phyloP scores from a whole-genome alignment of 2,797 vertebrate species.

The Diceros bicornis region DNA sequence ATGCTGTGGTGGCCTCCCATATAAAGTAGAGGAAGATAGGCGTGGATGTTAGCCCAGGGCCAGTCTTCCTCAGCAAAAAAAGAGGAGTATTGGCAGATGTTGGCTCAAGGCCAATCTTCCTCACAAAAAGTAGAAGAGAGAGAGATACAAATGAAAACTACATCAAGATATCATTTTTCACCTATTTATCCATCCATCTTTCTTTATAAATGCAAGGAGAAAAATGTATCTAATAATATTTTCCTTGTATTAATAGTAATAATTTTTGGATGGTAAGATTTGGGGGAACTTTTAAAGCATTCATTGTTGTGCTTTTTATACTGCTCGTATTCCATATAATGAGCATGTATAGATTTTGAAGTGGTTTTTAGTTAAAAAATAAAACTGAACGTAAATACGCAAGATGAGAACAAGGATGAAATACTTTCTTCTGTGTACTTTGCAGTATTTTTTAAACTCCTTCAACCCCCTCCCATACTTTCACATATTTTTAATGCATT shows the following conservation, averaged over 20 bases:
- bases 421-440: slow-evolving; percentile 40
- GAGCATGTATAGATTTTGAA: neutral
- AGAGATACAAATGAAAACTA: neutral
- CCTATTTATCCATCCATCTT: neutral
- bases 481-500: slow-evolving; percentile 12
- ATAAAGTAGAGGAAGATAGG: too few relatives aligned
- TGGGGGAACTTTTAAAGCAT: neutral
- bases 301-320: neutral
- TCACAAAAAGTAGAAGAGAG: neutral
- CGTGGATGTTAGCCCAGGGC: too few relatives aligned
- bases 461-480: neutral
- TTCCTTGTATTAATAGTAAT: slow-evolving; percentile 17
- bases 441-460: neutral
- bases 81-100: too few relatives aligned
- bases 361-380: slow-evolving; percentile 5
- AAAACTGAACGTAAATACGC: neutral
- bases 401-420: neutral
- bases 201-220: neutral
- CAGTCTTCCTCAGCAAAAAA: too few relatives aligned
- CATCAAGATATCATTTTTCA: neutral
- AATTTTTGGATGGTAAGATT: slow-evolving; percentile 25
- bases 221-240: neutral
- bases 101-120: too few relatives aligned
- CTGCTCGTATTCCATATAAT: neutral
- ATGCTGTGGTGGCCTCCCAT: too few relatives aligned